Percentiles rank a stretch among this genome's conserved stretches.
phyloP scores from a whole-genome alignment of 2,797 vertebrate species.

The Chlorospingus semifuscus region DNA sequence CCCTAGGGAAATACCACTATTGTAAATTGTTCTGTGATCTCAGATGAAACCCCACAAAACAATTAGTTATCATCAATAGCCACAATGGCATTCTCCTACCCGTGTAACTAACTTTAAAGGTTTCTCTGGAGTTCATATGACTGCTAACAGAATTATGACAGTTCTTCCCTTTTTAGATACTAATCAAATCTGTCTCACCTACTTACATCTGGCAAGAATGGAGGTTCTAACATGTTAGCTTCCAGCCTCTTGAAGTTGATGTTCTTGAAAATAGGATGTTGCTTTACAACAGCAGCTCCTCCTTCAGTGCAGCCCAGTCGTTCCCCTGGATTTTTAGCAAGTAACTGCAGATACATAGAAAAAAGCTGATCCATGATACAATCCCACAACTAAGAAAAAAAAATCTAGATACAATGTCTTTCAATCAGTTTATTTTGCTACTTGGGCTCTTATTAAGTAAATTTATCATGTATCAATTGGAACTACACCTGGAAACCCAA shows the following conservation, averaged over 20 bases:
- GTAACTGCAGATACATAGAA: conserved; percentile 72
- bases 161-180: conserved; percentile 45
- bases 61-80: neutral
- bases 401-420: neutral
- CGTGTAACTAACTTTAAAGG: neutral
- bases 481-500: neutral
- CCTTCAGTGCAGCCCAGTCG: conserved; percentile 84
- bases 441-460: neutral
- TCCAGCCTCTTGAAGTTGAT: conserved; percentile 92
- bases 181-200: conserved; percentile 66
- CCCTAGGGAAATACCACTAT: neutral
- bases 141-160: neutral
- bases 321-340: conserved; percentile 86
- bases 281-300: conserved; percentile 84
- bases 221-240: conserved; percentile 87
- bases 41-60: neutral
- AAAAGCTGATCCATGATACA: neutral
- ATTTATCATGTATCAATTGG: neutral
- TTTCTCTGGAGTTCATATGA: neutral
- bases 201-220: conserved; percentile 92
- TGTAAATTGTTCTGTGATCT: neutral
- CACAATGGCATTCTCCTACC: neutral
- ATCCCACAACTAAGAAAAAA: neutral
- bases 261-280: conserved; percentile 87
- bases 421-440: neutral